Conservation (phyloP, 2,113 vertebrate species). For the Archocentrus centrarchus region DNA sequence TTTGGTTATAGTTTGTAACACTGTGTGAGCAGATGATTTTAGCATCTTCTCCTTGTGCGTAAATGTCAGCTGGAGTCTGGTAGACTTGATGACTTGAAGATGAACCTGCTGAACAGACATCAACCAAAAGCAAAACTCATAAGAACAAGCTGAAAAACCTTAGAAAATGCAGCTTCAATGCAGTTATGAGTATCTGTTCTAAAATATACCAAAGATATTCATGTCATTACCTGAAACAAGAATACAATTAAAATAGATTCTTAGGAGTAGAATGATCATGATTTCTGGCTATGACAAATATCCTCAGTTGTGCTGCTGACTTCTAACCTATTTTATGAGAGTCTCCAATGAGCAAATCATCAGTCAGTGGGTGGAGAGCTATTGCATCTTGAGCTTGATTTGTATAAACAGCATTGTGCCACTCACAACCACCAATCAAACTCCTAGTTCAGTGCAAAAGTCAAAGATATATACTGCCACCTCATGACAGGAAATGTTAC, state of each 20-base stretch:
- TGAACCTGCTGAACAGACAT: neutral
- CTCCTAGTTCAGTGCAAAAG: neutral
- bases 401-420: no score
- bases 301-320: neutral
- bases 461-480: neutral
- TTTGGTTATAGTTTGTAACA: constrained; percentile 2
- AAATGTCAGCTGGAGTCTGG: constrained; percentile 21
- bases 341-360: no score
- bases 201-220: neutral
- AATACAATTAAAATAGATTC: fast-evolving
- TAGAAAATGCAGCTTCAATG: neutral
- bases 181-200: neutral
- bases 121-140: neutral
- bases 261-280: constrained; percentile 8
- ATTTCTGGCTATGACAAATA: neutral
- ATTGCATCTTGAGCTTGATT: no score
- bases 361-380: neutral
- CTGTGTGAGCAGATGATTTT: constrained; percentile 48
- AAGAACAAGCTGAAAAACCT: no score
- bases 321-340: no score
- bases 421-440: neutral
- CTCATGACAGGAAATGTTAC: neutral
- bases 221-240: neutral
- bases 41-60: neutral
- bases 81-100: constrained; percentile 16